A percentile compares a stretch with the other conserved stretches of the same genome.
Conservation (phyloP, 2,888 invertebrate species). For the Leptinotarsa rubiginosa region DNA sequence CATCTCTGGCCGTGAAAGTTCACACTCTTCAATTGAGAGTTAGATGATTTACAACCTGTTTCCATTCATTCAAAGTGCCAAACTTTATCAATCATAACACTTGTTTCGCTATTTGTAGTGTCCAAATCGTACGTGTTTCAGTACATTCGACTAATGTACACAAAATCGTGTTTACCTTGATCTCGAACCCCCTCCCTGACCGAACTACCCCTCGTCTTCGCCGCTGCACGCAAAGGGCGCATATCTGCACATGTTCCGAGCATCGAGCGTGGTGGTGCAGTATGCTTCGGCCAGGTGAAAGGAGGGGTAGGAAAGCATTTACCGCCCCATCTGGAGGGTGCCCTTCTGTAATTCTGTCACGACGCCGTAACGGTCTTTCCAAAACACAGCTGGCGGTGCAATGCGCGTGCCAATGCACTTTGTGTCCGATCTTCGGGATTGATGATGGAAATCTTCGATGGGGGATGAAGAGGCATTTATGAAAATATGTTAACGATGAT, state of each 20-base stretch:
- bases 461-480: background rate
- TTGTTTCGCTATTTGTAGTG: too few relatives aligned
- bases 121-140: background rate
- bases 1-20: too few relatives aligned
- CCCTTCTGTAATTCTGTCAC: constrained; percentile 47
- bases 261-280: constrained; percentile 30
- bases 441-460: background rate
- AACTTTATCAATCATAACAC: too few relatives aligned
- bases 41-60: too few relatives aligned
- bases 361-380: constrained; percentile 54
- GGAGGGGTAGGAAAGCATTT: constrained; percentile 41
- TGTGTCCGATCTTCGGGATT: constrained; percentile 22
- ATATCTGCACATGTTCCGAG: constrained; percentile 35
- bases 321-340: constrained; percentile 38
- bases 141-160: background rate
- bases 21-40: too few relatives aligned
- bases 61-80: too few relatives aligned
- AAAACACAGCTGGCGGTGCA: constrained; percentile 52
- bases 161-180: constrained; percentile 8
- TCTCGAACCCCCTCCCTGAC: background rate
- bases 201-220: background rate
- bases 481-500: background rate
- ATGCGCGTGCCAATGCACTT: constrained; percentile 49
- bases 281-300: constrained; percentile 50
- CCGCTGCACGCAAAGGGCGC: constrained; percentile 22